A percentile compares a stretch with the other conserved stretches of the same genome.
phyloP scores from a whole-genome alignment of 2,113 vertebrate genomes.

The Harpagus bidentatus region DNA sequence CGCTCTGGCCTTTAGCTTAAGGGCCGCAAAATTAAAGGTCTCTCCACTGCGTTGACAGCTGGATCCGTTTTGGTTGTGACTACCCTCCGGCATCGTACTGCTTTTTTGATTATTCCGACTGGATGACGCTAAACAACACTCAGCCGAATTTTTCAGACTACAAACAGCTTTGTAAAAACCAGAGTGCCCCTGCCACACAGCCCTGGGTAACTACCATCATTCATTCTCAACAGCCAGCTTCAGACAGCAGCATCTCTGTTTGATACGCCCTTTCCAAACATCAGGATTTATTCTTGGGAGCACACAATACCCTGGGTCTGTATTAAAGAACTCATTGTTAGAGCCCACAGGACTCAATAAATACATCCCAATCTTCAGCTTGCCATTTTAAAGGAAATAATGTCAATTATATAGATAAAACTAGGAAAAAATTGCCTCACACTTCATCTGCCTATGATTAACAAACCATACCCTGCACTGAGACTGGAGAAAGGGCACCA shows the following conservation, averaged over 20 bases:
- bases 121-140: not conserved
- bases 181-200: not conserved
- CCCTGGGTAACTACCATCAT: not conserved
- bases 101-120: not conserved
- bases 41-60: constrained; percentile 32
- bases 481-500: not conserved
- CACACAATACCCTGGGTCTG: not conserved
- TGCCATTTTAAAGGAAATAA: constrained; percentile 6
- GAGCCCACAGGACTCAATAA: not conserved
- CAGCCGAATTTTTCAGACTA: not conserved
- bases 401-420: not conserved
- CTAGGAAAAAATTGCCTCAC: not conserved
- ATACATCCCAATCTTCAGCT: not conserved
- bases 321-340: not conserved
- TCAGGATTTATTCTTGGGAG: constrained; percentile 8
- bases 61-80: not conserved
- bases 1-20: not conserved
- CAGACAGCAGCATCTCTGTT: not conserved
- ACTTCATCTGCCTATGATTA: not conserved
- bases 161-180: not conserved
- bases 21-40: not conserved
- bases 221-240: not conserved
- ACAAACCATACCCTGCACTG: not conserved
- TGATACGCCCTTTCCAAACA: not conserved
- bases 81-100: not conserved